These are phyloP conservation scores for Paguma larvata DNA, from an alignment of 2,797 vertebrate genomes.

Conservation along the genomic window DNA sequence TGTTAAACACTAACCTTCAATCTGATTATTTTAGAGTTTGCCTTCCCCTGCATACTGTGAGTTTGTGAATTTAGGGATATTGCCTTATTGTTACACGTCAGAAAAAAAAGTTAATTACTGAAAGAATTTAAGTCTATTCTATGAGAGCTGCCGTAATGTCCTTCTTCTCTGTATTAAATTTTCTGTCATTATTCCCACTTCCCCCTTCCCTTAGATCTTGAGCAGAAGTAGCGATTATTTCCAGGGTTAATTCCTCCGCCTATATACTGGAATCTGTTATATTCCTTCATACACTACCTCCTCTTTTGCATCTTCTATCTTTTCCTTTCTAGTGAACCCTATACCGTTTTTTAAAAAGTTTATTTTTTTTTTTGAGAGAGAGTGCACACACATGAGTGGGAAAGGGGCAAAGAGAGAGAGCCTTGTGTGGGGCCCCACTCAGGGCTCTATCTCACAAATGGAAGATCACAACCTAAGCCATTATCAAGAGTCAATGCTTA, in stretches of 20 bases:
- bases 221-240: neutral
- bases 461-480: no score
- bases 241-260: neutral
- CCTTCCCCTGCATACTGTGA: neutral
- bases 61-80: neutral
- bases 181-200: neutral
- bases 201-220: neutral
- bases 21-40: neutral
- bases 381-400: no score
- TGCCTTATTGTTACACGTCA: neutral
- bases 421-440: no score
- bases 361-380: no score
- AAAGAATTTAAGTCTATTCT: neutral
- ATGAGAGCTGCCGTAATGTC: neutral
- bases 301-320: neutral
- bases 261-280: neutral
- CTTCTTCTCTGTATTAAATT: neutral
- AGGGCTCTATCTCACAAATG: no score
- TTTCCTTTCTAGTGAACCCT: neutral
- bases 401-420: no score
- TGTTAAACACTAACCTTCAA: neutral
- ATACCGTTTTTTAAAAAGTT: neutral
- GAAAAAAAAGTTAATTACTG: neutral
- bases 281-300: neutral
- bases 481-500: no score